Conservation (phyloP, 2,113 vertebrate genomes). For the Aix galericulata region DNA sequence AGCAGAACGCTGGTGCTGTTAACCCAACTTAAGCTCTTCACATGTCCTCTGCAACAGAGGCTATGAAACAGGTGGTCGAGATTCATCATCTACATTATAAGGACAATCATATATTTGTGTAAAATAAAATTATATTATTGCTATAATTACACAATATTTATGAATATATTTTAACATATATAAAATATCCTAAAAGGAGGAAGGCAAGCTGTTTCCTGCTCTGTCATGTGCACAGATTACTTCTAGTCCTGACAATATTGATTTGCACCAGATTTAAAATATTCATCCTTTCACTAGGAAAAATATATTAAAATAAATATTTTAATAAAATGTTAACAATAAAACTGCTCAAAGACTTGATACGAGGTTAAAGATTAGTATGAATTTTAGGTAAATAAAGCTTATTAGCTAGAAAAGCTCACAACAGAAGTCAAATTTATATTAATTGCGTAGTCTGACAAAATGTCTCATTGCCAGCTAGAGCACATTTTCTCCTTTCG, state of each 20-base stretch:
- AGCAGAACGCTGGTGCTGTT: not conserved
- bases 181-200: not conserved
- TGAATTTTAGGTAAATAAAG: not conserved
- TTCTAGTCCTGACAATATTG: not conserved
- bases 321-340: not conserved
- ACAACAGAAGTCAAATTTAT: not conserved
- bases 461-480: not conserved
- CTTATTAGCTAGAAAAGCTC: not conserved
- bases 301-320: not conserved
- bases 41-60: not conserved
- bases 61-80: not conserved
- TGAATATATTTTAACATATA: not conserved
- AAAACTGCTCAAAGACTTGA: not conserved
- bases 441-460: not conserved
- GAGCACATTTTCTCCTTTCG: not conserved
- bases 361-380: not conserved
- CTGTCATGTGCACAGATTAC: not conserved
- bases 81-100: not conserved
- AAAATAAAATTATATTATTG: not conserved
- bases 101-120: not conserved
- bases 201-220: not conserved
- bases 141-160: not conserved
- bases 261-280: not conserved
- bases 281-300: not conserved
- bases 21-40: not conserved